Evolutionary conservation across 2,113 vertebrate species (phyloP), one percentile per base, ranked within the genome.

Genomic region (Cebidichthys violaceus): DNA sequence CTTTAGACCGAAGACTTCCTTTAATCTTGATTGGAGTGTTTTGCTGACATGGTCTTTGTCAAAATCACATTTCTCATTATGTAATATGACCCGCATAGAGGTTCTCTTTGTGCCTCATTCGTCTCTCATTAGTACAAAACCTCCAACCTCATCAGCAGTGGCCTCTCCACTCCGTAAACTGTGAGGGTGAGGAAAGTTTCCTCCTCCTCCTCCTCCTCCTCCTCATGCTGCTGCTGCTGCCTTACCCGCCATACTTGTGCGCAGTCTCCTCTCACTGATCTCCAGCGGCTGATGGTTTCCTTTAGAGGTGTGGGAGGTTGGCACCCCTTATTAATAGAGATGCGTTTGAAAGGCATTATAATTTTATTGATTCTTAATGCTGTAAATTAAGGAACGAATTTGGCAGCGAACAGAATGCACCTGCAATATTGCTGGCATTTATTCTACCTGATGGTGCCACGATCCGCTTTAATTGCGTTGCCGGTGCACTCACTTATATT

Each of bases 291-390:
- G 74, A 91, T 86, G 75, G 72, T 86, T 76, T 61, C 59, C 82
- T 70, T 78, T 55, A 62, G 84, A 88, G 86, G 81, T 81, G 88
- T 71, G 33, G 47, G 70, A 88, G 85, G 89, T 89, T 88, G 73
- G 88, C 83, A 89, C 88, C 93, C 86, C 91, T 95, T 95, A 96
- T 97, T 96, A 95, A 98, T 97, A 95, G 96, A 93, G 95, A 94
- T 97, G 96, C 94, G 95, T 98, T 97, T 96, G 95, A 96, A 97
- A 97, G 95, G 96, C 97, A 97, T 98, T 97, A 97, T 97, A 97
- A 98, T 96, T 98, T 97, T 98, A 99, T 99, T 96, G 97, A 99
- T 99, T 97, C 96, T 97, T 99, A 98, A 99, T 99, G 97, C 95
- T 97, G 97, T 99, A 98, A 99, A 98, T 98, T 97, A 97, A 96